phyloP scores from a whole-genome alignment of 2,797 vertebrate species.

The Coranthus polyacanthus region DNA sequence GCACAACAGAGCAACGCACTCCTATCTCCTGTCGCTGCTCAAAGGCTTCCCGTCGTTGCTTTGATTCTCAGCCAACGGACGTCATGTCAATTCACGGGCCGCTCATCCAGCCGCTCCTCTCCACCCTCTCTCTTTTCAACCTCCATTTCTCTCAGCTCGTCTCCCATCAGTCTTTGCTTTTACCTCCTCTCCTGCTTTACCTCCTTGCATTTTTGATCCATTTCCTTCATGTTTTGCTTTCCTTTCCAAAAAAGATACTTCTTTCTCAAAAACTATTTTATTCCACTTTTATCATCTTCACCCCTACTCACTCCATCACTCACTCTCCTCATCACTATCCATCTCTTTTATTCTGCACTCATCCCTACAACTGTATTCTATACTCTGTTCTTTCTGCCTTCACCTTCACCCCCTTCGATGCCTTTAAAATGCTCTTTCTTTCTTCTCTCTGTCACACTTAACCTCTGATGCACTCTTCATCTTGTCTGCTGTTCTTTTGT shows the following conservation, averaged over 20 bases:
- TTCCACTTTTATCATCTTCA: not conserved
- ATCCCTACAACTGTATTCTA: constrained; percentile 5
- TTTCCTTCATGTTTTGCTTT: too few species aligned
- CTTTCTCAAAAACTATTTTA: constrained; percentile 13
- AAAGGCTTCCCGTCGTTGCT: constrained; percentile 59
- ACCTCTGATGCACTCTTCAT: constrained; percentile 9
- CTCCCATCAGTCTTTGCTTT: not conserved
- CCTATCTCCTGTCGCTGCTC: constrained; percentile 29
- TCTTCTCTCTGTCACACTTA: constrained; percentile 17
- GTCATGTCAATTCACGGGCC: constrained; percentile 31
- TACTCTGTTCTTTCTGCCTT: constrained; percentile 18
- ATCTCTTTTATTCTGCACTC: not conserved
- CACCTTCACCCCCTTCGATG: constrained; percentile 1
- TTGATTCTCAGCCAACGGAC: constrained; percentile 60
- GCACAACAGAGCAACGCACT: not conserved
- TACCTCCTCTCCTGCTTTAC: constrained; percentile 4
- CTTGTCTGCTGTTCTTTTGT: not conserved
- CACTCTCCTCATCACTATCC: too few species aligned
- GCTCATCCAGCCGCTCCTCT: constrained; percentile 12
- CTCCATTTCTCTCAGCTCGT: constrained; percentile 19
- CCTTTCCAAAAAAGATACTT: too few species aligned
- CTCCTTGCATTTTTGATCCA: too few species aligned
- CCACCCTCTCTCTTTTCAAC: constrained; percentile 17
- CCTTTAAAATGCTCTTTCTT: constrained; percentile 21
- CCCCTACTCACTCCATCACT: not conserved